A percentile compares a stretch with the other conserved stretches of the same genome.
Conservation (phyloP, 2,888 invertebrate genomes). For the Hypomecis atomaria region DNA sequence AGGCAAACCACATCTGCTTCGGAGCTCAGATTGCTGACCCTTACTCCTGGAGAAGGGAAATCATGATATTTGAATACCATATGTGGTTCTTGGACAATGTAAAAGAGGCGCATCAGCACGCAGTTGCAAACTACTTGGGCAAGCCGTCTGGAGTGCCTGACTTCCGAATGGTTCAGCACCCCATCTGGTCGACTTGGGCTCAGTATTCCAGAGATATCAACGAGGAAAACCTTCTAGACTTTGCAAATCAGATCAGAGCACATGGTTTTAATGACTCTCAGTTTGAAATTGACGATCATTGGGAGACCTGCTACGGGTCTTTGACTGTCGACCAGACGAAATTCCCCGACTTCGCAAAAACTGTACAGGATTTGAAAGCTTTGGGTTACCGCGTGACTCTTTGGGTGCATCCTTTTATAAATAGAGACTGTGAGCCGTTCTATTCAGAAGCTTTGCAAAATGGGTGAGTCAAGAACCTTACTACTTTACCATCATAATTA, state of each 20-base stretch:
- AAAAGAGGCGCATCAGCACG: conserved; percentile 86
- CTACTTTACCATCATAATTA: too few relatives aligned
- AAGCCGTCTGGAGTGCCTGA: conserved; percentile 87
- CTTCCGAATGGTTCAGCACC: conserved; percentile 88
- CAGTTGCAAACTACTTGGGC: conserved; percentile 85
- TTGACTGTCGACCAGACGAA: conserved; percentile 87
- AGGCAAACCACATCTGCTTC: conserved; percentile 83
- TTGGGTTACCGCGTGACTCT: conserved; percentile 90
- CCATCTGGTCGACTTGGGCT: conserved; percentile 96
- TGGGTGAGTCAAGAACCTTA: conserved; percentile 67
- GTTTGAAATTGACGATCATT: conserved; percentile 94
- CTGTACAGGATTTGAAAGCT: conserved; percentile 85
- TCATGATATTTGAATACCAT: conserved; percentile 82
- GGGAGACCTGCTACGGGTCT: conserved; percentile 94
- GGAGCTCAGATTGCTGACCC: conserved; percentile 83
- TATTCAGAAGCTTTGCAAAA: conserved; percentile 83
- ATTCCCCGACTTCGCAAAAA: conserved; percentile 87
- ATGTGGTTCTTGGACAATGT: conserved; percentile 85
- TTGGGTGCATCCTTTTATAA: conserved; percentile 95
- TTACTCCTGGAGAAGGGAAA: conserved; percentile 72
- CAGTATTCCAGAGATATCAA: conserved; percentile 87
- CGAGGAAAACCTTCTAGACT: conserved; percentile 85
- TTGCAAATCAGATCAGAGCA: conserved; percentile 86
- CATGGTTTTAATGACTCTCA: conserved; percentile 89
- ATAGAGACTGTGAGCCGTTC: conserved; percentile 87